Conservation (phyloP, 2,888 invertebrate species). For the Aleiodes testaceus region DNA sequence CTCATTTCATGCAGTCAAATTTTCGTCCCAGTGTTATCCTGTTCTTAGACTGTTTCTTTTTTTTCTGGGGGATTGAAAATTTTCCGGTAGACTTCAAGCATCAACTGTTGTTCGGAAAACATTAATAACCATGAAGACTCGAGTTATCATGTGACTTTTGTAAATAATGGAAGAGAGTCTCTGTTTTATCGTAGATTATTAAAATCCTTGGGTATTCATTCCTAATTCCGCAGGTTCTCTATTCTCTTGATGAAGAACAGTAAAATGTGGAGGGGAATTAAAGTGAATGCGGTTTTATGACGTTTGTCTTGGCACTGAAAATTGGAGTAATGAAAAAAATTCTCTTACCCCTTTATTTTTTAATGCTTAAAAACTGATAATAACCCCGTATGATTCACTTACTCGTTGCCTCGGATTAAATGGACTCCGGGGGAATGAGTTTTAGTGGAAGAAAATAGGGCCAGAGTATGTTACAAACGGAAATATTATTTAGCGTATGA, state of each 20-base stretch:
- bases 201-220: conserved; percentile 6
- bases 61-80: no score
- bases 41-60: background rate
- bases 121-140: no score
- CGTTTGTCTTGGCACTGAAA: conserved; percentile 22
- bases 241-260: background rate
- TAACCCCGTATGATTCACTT: conserved; percentile 7
- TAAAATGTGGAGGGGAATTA: background rate
- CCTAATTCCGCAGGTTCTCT: background rate
- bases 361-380: no score
- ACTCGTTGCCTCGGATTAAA: background rate
- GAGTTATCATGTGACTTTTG: background rate
- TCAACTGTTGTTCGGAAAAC: no score
- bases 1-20: conserved; percentile 9
- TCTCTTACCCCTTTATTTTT: background rate
- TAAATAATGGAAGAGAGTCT: background rate
- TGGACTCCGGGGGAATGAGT: conserved; percentile 8
- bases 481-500: conserved; percentile 15
- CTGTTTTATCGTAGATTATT: conserved; percentile 7
- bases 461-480: conserved; percentile 3
- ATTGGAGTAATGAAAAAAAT: conserved; percentile 24
- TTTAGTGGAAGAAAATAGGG: background rate
- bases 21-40: background rate
- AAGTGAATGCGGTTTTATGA: conserved; percentile 6
- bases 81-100: no score